Conservation (phyloP, 2,888 invertebrate species). For the Liodrosophila aerea region DNA sequence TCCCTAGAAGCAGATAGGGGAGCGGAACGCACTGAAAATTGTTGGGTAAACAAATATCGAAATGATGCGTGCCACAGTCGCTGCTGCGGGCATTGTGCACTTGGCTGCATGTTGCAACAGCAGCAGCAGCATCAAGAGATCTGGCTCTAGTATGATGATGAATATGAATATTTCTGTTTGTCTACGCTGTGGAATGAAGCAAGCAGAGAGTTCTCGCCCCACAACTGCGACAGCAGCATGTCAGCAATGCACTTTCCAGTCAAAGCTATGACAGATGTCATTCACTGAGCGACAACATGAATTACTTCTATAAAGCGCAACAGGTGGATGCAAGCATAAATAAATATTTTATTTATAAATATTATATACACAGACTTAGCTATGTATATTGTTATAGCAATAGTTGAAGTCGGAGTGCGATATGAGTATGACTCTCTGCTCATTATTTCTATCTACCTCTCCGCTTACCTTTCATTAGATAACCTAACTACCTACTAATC, state of each 20-base stretch:
- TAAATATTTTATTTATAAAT: too few relatives aligned
- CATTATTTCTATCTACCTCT: too few relatives aligned
- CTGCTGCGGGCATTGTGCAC: constrained; percentile 42
- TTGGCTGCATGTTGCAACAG: constrained; percentile 37
- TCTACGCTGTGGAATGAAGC: constrained; percentile 17
- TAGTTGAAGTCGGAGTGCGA: too few relatives aligned
- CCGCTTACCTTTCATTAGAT: too few relatives aligned
- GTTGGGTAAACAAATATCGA: constrained; percentile 67
- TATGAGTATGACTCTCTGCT: too few relatives aligned
- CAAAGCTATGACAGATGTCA: constrained; percentile 40
- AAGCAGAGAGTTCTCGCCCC: constrained; percentile 15
- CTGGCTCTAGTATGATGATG: constrained; percentile 26
- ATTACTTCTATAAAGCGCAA: background rate
- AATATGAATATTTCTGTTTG: constrained; percentile 43
- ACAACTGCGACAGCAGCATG: constrained; percentile 22
- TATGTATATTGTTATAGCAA: too few relatives aligned
- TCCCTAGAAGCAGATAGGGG: background rate
- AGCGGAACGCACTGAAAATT: constrained; percentile 44
- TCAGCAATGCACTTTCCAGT: constrained; percentile 40
- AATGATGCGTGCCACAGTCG: constrained; percentile 60
- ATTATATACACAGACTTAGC: too few relatives aligned
- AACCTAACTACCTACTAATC: too few relatives aligned
- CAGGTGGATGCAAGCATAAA: constrained; percentile 2
- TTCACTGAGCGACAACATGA: constrained; percentile 25
- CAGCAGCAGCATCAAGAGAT: background rate